Base-by-base conservation (phyloP, 2,113 vertebrate genomes). In the Crotalus viridis region DNA sequence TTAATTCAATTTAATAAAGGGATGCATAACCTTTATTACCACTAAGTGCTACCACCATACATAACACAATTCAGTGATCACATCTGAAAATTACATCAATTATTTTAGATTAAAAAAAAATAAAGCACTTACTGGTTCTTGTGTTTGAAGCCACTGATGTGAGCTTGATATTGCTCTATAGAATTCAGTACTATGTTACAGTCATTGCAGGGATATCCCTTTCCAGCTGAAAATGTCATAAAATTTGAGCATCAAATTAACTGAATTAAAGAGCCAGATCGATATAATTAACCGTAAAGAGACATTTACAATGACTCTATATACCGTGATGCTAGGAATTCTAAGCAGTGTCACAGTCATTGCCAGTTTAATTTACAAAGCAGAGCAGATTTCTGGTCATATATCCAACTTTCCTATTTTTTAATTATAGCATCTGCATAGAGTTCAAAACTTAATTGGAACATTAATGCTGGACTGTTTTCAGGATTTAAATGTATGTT, bases 141-240 rank as follows among this genome's bases (percentile, higher is more conserved):
- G 96, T 99, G 99, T 98, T 99, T 99, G 97, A 99, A 98, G 89
- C 99, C 99, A 43, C 98, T 99, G 98, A 99, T 98, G 92, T 99
- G 99, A 96, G 99, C 99, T 96, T 99, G 98, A 97, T 99, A 99
- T 97, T 99, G 99, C 92, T 99, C 99, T 98, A 99, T 99, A 52
- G 99, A 99, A 98, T 99, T 99, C 89, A 99, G 98, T 69, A 99
- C 98, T 92, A 99, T 98, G 95, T 98, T 99, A 97, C 99, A 99
- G 21, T 98, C 97, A 92, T 97, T 98, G 97, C 99, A 99, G 9
- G 98, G 98, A 95, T 99, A 99, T 86, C 99, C 99, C 95, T 99
- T 99, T 88, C 98, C 97, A n/a, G 98, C 98, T 97, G 99, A 98
- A 96, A 97, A 92, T 98, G 94, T 97, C 64, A 93, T 89, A 96